Conservation (phyloP, 2,797 vertebrate species). For the Enteromius trimaculatus region DNA sequence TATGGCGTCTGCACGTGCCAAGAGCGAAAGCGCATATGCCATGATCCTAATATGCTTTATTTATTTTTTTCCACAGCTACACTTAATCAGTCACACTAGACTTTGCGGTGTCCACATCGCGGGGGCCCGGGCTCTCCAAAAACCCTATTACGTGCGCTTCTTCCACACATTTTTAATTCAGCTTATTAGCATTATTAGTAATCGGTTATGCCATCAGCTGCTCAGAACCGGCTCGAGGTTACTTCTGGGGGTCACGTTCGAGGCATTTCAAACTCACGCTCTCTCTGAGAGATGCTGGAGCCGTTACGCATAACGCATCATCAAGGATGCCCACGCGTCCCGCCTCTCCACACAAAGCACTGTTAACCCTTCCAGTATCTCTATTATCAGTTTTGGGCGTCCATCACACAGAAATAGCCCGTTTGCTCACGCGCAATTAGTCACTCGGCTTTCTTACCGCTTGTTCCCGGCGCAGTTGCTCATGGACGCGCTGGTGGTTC, state of each 20-base stretch:
- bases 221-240: conserved; percentile 48
- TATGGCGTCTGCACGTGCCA: conserved; percentile 31
- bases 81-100: background rate
- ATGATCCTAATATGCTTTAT: background rate
- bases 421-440: background rate
- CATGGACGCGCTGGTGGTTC: conserved; percentile 83
- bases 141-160: background rate
- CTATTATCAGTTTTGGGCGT: conserved; percentile 62
- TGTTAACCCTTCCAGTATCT: conserved; percentile 74
- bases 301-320: conserved; percentile 72
- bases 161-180: conserved; percentile 49
- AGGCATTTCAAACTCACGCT: conserved; percentile 63
- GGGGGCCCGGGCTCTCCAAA: background rate
- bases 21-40: conserved; percentile 22
- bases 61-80: background rate
- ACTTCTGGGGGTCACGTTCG: conserved; percentile 63
- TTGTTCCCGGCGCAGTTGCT: conserved; percentile 81
- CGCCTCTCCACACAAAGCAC: conserved; percentile 72
- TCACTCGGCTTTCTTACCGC: conserved; percentile 78
- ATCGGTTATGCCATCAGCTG: conserved; percentile 1
- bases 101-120: background rate
- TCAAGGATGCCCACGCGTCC: conserved; percentile 75
- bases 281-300: conserved; percentile 61
- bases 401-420: conserved; percentile 63
- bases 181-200: background rate